phyloP scores from a whole-genome alignment of 1,140 invertebrate genomes.

The Pygmarrhopalites habei region DNA sequence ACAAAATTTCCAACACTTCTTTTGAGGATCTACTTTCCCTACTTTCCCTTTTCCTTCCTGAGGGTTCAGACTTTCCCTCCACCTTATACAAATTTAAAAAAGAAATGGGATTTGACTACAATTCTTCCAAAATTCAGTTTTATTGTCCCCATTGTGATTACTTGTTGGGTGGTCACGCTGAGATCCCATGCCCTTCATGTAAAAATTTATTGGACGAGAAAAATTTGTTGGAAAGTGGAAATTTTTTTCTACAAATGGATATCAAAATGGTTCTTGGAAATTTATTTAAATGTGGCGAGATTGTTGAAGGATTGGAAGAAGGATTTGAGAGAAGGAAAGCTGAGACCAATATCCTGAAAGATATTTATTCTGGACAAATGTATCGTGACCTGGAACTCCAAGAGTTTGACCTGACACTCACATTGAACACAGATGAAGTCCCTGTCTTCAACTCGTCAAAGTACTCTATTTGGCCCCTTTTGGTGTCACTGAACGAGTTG shows the following conservation, averaged over 20 bases:
- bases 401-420: conserved; percentile 10
- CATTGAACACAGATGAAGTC: conserved; percentile 41
- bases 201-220: background rate
- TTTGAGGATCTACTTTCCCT: conserved; percentile 1
- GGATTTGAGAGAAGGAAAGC: background rate
- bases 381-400: conserved; percentile 1
- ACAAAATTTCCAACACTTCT: conserved; percentile 9
- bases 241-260: conserved; percentile 11
- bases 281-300: background rate
- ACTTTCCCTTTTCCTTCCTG: conserved; percentile 1
- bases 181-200: background rate
- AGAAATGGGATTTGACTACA: background rate
- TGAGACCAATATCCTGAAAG: background rate
- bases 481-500: conserved; percentile 42
- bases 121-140: background rate
- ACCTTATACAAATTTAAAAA: background rate
- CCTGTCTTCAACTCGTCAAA: conserved; percentile 43
- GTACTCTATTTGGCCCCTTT: conserved; percentile 42
- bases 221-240: background rate
- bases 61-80: background rate
- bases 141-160: conserved; percentile 12
- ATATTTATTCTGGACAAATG: conserved; percentile 1
- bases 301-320: background rate
- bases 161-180: background rate
- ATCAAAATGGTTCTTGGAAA: background rate